A percentile compares a stretch with the other conserved stretches of the same genome.
Evolutionary conservation across 2,888 invertebrate species (phyloP).

Genomic region (Brenthis hecate): DNA sequence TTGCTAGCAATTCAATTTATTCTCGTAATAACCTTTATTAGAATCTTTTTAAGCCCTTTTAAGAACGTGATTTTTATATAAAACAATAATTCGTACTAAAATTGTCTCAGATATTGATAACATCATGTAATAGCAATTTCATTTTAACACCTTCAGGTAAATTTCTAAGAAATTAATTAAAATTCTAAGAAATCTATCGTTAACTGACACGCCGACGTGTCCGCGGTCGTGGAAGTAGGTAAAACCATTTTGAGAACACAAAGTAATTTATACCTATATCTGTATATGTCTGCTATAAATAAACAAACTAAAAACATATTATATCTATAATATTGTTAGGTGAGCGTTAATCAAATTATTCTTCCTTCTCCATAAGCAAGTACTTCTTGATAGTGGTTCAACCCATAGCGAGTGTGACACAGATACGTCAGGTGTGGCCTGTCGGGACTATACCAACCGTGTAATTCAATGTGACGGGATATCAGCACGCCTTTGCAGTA

Average conservation of each 20-base stretch:
- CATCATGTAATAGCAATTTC: too few relatives aligned
- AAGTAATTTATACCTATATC: too few relatives aligned
- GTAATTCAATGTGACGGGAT: constrained; percentile 38
- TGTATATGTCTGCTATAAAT: too few relatives aligned
- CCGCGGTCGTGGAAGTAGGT: too few relatives aligned
- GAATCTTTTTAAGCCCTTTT: neutral
- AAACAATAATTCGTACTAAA: too few relatives aligned
- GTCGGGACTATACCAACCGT: constrained; percentile 33
- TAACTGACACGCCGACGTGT: too few relatives aligned
- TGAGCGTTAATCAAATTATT: neutral
- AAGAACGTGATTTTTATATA: neutral
- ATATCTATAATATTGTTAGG: neutral
- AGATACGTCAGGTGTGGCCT: constrained; percentile 37
- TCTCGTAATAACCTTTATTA: neutral
- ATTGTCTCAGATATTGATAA: too few relatives aligned
- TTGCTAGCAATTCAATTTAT: constrained; percentile 4
- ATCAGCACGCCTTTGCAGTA: constrained; percentile 27
- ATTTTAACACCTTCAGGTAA: too few relatives aligned
- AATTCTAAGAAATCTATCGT: too few relatives aligned
- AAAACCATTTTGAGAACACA: too few relatives aligned
- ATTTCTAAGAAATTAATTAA: too few relatives aligned
- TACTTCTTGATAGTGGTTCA: constrained; percentile 4
- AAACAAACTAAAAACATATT: neutral
- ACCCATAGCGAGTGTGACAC: constrained; percentile 27
- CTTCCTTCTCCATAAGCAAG: neutral